These are phyloP conservation scores for Nasua narica DNA, from an alignment of 2,797 vertebrate species.

Conservation along the genomic window DNA sequence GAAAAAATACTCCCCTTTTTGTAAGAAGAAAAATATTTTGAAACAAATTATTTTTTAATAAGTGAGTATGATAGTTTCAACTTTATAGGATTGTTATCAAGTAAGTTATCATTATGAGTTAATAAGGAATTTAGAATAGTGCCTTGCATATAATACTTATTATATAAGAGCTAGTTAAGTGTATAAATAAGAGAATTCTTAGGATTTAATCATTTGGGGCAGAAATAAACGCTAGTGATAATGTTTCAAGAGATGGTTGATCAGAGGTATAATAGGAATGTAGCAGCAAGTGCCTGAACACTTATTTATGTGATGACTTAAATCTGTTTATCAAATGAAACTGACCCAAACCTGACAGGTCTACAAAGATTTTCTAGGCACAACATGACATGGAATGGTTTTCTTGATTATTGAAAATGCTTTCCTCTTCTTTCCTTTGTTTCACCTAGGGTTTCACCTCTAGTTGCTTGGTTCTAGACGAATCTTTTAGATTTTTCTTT, in stretches of 20 bases:
- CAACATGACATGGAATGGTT: background rate
- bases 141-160: background rate
- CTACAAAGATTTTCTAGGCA: background rate
- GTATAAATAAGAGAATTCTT: slow-evolving; percentile 20
- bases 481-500: slow-evolving; percentile 21
- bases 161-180: background rate
- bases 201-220: background rate
- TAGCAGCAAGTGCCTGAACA: background rate
- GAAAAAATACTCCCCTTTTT: background rate
- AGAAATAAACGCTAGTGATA: slow-evolving; percentile 23
- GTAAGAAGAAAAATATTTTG: background rate
- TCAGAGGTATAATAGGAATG: background rate
- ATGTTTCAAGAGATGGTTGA: background rate
- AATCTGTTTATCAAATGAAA: background rate
- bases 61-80: background rate
- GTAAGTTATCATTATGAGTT: slow-evolving; percentile 42
- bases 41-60: background rate
- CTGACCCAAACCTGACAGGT: background rate
- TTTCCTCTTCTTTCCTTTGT: background rate
- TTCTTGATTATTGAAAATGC: background rate
- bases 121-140: slow-evolving; percentile 15
- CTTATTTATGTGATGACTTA: background rate
- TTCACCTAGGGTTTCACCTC: background rate
- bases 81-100: slow-evolving; percentile 14
- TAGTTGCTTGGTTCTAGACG: background rate